Evolutionary conservation across 1,140 invertebrate species (phyloP).

Genomic region (Radopholus similis): DNA sequence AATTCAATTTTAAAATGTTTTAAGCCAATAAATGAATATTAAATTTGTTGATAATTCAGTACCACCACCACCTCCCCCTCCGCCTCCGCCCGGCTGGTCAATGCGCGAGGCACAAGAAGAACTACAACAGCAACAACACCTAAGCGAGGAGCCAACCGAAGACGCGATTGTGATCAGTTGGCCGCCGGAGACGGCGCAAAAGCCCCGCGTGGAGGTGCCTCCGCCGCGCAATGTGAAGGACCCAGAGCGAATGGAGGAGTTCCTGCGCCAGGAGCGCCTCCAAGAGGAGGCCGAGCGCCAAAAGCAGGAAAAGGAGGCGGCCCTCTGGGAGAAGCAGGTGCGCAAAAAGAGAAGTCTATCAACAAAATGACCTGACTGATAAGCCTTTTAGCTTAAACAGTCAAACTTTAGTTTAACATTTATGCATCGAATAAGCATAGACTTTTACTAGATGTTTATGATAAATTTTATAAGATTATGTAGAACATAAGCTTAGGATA

Average conservation of each 20-base stretch:
- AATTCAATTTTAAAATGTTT: too few species aligned
- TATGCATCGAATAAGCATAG: background rate
- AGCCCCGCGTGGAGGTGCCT: background rate
- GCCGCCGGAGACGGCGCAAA: conserved; percentile 37
- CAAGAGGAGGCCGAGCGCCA: conserved; percentile 49
- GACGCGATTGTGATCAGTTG: conserved; percentile 50
- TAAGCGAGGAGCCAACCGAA: background rate
- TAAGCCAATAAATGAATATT: too few species aligned
- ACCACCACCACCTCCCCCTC: background rate
- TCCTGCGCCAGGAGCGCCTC: conserved; percentile 43
- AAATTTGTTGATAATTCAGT: background rate
- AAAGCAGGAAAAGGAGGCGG: conserved; percentile 32
- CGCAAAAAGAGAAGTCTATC: too few species aligned
- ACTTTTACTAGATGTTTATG: conserved; percentile 17
- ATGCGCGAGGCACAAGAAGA: background rate
- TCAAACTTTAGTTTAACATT: background rate
- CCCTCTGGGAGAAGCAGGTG: conserved; percentile 42
- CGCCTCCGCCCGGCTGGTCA: conserved; percentile 1
- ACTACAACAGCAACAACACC: background rate
- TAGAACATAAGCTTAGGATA: too few species aligned
- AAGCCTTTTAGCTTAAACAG: too few species aligned
- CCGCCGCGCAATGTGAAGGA: conserved; percentile 43
- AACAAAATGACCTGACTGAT: too few species aligned
- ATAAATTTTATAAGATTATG: too few species aligned
- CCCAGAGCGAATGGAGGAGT: conserved; percentile 54